These are phyloP conservation scores for Falco columbarius DNA, from an alignment of 2,797 vertebrate species.

Conservation along the genomic window DNA sequence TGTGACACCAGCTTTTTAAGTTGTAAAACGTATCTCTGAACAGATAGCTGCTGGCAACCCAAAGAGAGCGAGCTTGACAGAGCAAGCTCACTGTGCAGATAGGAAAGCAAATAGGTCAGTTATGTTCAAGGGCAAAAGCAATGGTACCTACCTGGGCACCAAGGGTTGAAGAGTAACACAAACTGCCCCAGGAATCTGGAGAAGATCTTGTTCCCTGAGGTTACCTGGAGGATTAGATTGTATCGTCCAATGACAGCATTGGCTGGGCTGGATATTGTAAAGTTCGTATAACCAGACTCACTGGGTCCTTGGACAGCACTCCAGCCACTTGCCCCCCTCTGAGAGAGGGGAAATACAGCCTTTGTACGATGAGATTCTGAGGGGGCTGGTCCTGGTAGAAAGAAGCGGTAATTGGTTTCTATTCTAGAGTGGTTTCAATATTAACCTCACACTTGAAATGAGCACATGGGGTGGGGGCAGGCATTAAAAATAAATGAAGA, in stretches of 20 bases:
- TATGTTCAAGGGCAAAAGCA: neutral
- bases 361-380: slow-evolving; percentile 75
- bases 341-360: slow-evolving; percentile 68
- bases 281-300: neutral
- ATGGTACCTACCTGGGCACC: slow-evolving; percentile 74
- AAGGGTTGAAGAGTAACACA: slow-evolving; percentile 80
- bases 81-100: neutral
- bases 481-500: neutral
- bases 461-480: accelerated
- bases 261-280: slow-evolving; percentile 77
- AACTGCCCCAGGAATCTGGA: slow-evolving; percentile 73
- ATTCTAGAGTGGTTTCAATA: neutral
- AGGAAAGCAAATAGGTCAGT: slow-evolving; percentile 49
- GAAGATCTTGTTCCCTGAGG: neutral
- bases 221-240: slow-evolving; percentile 62
- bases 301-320: slow-evolving; percentile 23
- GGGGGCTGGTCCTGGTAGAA: slow-evolving; percentile 75
- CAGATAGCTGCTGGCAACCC: neutral
- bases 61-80: neutral
- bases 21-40: neutral
- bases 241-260: slow-evolving; percentile 80
- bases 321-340: slow-evolving; percentile 61
- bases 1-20: neutral
- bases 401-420: neutral
- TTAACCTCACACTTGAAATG: neutral